Conservation (phyloP, 2,888 invertebrate genomes). For the Sesia bembeciformis region DNA sequence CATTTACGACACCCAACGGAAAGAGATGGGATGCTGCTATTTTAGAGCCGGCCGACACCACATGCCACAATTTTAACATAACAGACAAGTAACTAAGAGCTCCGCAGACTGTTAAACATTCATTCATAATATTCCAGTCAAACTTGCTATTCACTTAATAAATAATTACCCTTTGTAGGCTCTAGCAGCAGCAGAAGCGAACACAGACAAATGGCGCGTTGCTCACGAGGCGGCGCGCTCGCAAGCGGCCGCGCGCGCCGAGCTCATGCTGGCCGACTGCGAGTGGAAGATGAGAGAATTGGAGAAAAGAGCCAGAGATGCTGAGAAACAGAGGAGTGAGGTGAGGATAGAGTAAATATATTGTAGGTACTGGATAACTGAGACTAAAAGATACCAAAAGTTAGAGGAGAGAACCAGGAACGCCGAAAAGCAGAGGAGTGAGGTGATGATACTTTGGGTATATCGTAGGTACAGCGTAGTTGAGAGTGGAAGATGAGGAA, state of each 20-base stretch:
- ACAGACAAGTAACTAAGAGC: too few relatives aligned
- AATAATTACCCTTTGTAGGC: conserved; percentile 36
- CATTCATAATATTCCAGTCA: too few relatives aligned
- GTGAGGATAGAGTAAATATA: conserved; percentile 21
- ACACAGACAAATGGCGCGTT: conserved; percentile 71
- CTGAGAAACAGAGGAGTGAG: conserved; percentile 73
- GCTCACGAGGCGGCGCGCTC: conserved; percentile 81
- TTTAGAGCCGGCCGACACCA: too few relatives aligned
- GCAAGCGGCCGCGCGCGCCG: conserved; percentile 81
- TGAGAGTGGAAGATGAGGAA: too few relatives aligned
- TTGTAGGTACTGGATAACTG: conserved; percentile 56
- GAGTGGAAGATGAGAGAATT: conserved; percentile 89
- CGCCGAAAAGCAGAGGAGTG: conserved; percentile 73
- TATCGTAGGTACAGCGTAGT: too few relatives aligned
- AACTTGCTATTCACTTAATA: too few relatives aligned
- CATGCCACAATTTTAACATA: too few relatives aligned
- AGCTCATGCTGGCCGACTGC: conserved; percentile 84
- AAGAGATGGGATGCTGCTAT: too few relatives aligned
- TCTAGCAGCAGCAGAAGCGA: conserved; percentile 75
- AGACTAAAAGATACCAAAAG: conserved; percentile 87
- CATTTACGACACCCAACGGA: too few relatives aligned
- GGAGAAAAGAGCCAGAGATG: conserved; percentile 81
- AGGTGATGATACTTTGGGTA: conserved; percentile 32
- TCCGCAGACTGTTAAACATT: too few relatives aligned
- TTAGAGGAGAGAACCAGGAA: conserved; percentile 82